These are phyloP conservation scores for Trichogramma dendrolimi DNA, from an alignment of 2,888 invertebrate genomes.

Conservation along the genomic window DNA sequence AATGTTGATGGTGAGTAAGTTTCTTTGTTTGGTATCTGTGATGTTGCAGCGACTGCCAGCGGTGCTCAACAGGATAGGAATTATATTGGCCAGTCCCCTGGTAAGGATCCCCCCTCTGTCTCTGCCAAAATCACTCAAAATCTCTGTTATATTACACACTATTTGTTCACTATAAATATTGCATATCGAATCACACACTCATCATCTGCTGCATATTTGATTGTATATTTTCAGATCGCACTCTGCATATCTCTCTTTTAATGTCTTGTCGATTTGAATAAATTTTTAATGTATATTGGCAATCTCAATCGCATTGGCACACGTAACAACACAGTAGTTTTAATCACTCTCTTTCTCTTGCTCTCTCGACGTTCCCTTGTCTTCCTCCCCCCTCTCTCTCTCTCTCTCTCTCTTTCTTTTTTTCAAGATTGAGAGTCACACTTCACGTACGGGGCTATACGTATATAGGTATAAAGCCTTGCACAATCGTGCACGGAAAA, in stretches of 20 bases:
- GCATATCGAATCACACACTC: too few species aligned
- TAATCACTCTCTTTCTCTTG: constrained; percentile 5
- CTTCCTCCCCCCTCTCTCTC: constrained; percentile 7
- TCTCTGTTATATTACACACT: background rate
- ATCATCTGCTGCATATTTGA: too few species aligned
- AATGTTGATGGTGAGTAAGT: constrained; percentile 52
- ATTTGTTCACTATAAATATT: background rate
- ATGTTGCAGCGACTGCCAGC: constrained; percentile 86
- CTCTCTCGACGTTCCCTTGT: constrained; percentile 1
- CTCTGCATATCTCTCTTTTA: too few species aligned
- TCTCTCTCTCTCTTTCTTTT: constrained; percentile 9
- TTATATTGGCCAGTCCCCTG: constrained; percentile 93
- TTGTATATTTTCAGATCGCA: too few species aligned
- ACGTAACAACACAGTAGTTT: too few species aligned
- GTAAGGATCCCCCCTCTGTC: constrained; percentile 60
- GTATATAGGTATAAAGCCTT: too few species aligned
- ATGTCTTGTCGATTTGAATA: too few species aligned
- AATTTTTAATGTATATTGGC: too few species aligned
- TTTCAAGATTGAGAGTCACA: too few species aligned
- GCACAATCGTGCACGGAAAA: too few species aligned
- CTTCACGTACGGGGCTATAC: too few species aligned
- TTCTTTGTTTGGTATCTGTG: constrained; percentile 53
- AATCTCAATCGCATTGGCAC: too few species aligned
- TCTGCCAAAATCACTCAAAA: background rate
- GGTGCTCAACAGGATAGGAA: constrained; percentile 93